phyloP scores from a whole-genome alignment of 2,113 vertebrate species.

The Cyphomyrus discorhynchus region DNA sequence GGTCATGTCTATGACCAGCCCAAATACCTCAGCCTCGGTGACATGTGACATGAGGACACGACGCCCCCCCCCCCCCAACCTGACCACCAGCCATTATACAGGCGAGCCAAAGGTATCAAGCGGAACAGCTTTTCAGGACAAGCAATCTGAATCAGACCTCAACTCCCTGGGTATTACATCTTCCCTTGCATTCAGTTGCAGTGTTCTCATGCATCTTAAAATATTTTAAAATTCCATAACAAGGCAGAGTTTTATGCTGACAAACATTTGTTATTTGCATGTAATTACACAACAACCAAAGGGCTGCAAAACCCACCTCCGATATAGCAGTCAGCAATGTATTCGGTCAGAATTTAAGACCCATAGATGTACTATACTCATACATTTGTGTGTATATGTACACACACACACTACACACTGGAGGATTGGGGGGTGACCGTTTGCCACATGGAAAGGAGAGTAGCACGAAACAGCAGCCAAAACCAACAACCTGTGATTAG shows the following conservation, averaged over 20 bases:
- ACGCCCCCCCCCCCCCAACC: background rate
- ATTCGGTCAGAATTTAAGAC: background rate
- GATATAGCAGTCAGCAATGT: background rate
- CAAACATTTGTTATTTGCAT: background rate
- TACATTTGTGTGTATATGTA: background rate
- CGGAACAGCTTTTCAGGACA: background rate
- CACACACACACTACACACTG: background rate
- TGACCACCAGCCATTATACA: background rate
- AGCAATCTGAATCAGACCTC: background rate
- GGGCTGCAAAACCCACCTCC: background rate
- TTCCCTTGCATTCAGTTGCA: background rate
- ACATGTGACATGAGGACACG: background rate
- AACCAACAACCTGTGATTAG: background rate
- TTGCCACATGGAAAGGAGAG: background rate
- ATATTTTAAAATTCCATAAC: background rate
- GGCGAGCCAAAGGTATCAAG: background rate
- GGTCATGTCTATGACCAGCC: background rate
- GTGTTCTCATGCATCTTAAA: background rate
- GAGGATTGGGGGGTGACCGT: background rate
- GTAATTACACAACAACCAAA: background rate
- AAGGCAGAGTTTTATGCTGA: background rate
- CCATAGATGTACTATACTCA: background rate
- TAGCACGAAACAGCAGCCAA: background rate
- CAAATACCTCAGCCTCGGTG: background rate
- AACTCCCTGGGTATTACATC: background rate